Percentiles rank a stretch among this genome's conserved stretches.
phyloP scores from a whole-genome alignment of 1,140 invertebrate species.

The Zaprionus lachaisei region DNA sequence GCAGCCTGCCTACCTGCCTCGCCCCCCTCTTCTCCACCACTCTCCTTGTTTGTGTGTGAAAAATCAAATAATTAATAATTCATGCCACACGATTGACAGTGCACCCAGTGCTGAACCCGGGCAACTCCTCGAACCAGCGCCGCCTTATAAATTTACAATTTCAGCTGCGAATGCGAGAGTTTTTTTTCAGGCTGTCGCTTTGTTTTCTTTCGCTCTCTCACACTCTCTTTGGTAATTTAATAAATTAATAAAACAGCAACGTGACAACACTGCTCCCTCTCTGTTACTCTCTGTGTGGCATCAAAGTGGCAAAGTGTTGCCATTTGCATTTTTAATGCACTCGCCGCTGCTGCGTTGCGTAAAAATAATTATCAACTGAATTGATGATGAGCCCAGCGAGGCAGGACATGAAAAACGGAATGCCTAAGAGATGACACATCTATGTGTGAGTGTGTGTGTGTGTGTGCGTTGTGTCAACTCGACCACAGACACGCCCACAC shows the following conservation, averaged over 20 bases:
- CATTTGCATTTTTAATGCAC: constrained; percentile 82
- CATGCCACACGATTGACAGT: constrained; percentile 78
- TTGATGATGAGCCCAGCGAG: constrained; percentile 65
- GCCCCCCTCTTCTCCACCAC: not conserved
- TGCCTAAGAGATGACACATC: constrained; percentile 39
- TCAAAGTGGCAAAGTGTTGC: constrained; percentile 83
- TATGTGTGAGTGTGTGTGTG: constrained; percentile 1
- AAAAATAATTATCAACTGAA: constrained; percentile 83
- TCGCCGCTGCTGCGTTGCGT: constrained; percentile 66
- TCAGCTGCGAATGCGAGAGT: constrained; percentile 56
- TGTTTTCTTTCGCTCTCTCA: constrained; percentile 9
- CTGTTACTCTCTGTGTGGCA: constrained; percentile 26
- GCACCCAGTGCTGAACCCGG: constrained; percentile 54
- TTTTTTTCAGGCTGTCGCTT: constrained; percentile 22
- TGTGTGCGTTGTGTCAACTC: constrained; percentile 26
- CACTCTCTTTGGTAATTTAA: constrained; percentile 74
- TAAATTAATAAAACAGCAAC: constrained; percentile 82
- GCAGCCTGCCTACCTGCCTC: not conserved
- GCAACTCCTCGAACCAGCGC: constrained; percentile 53
- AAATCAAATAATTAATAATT: constrained; percentile 82
- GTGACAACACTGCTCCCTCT: constrained; percentile 66
- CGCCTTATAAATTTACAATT: constrained; percentile 79
- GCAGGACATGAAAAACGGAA: constrained; percentile 22
- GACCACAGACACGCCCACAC: constrained; percentile 19
- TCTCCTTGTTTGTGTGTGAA: constrained; percentile 37